A percentile compares a stretch with the other conserved stretches of the same genome.
These are phyloP conservation scores for Podilymbus podiceps DNA, from an alignment of 2,113 vertebrate species.

Conservation along the genomic window DNA sequence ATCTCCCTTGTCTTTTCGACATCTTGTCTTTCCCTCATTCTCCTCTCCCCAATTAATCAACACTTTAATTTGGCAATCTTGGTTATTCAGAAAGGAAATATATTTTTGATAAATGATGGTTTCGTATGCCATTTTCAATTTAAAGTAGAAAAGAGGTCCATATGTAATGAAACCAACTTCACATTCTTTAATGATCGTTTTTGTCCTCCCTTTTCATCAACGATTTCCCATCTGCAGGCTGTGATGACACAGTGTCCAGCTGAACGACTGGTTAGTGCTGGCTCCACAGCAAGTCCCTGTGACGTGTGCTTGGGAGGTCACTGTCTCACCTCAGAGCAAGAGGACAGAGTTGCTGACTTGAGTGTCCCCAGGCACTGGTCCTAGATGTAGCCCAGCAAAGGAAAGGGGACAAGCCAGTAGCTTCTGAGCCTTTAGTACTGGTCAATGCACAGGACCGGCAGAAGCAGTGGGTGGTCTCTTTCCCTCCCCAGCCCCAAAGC, in stretches of 20 bases:
- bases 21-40: fast-evolving
- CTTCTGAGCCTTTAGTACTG: neutral
- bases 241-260: neutral
- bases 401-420: neutral
- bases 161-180: neutral
- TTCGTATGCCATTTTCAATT: neutral
- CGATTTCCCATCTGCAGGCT: neutral
- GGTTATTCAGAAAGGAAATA: neutral
- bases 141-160: neutral
- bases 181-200: neutral
- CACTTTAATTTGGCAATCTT: neutral
- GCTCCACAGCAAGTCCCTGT: neutral
- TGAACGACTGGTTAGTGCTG: neutral
- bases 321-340: neutral
- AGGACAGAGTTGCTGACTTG: neutral
- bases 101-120: neutral
- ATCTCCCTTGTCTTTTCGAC: neutral
- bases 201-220: neutral
- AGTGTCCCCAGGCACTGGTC: neutral
- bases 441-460: neutral
- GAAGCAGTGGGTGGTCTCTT: neutral
- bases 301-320: no score
- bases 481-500: neutral
- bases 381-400: neutral
- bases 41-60: neutral